Base-by-base conservation (phyloP, 2,888 invertebrate genomes). In the Pammene aurita region DNA sequence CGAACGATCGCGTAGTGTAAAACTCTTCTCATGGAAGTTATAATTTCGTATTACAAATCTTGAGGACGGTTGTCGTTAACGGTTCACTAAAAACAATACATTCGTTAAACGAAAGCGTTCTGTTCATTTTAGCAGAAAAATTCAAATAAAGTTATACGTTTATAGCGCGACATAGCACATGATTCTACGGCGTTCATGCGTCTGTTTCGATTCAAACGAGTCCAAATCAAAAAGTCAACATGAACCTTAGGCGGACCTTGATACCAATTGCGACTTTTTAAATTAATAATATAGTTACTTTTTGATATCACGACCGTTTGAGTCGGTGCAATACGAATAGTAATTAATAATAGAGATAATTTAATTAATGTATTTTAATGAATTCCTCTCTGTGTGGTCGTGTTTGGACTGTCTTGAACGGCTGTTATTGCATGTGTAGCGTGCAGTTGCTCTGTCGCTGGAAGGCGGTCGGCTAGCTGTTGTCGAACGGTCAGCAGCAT, bases 311-410 rank as follows among this genome's bases (percentile, higher is more conserved):
- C 38, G 62, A 41, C 62, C 18, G n/a, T 62, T 62, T 26, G 50
- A 62, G 50, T 52, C 18, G 62, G 62, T n/a, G 26, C 62, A 34
- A n/a, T 35, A 34, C 38, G 62, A 54, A 54, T 52, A 50, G 50
- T 62, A 62, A 61, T 61, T 61, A 62, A 52, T 48, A 41, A 62
- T 62, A 62, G 61, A 50, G 41, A 41, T 62, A 62, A 52, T 62
- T 62, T 62, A 62, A 62, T 52, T n/a, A 52, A 62, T 41, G 62
- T 62, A 41, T 61, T 38, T 61, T 52, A 52, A 62, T 48, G n/a
- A 52, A 62, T 52, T 62, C 18, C n/a, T 62, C 50, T 62, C 11
- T 18, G 18, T 50, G 18, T 62, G 62, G 50, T 41, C 62, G 10
- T 9, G 41, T 52, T 62, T 52, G 62, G 62, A 62, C 18, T 62